Conservation (phyloP, 1,140 invertebrate genomes). For the Zaprionus davidi region DNA sequence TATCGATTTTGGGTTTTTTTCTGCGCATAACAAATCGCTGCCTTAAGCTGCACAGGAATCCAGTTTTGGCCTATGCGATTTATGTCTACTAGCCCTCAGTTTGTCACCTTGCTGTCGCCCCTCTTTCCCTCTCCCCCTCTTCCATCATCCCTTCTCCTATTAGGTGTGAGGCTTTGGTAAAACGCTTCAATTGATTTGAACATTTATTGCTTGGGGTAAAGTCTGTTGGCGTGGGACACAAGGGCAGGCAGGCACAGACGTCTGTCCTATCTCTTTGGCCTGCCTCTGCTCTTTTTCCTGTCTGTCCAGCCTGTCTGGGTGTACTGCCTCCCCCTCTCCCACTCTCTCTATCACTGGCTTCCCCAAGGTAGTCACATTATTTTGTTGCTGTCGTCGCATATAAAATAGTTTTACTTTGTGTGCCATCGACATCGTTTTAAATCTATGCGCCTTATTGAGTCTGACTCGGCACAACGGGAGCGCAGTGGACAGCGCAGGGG, state of each 20-base stretch:
- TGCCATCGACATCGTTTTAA: constrained; percentile 46
- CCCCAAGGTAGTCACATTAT: constrained; percentile 69
- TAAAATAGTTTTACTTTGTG: constrained; percentile 69
- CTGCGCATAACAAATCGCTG: constrained; percentile 68
- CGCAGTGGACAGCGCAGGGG: background rate
- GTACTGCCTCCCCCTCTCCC: background rate
- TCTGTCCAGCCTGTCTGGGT: background rate
- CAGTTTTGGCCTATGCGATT: constrained; percentile 64
- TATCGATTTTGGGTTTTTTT: constrained; percentile 71
- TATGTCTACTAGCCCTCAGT: constrained; percentile 24
- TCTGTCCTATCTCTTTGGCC: no score
- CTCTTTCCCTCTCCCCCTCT: background rate
- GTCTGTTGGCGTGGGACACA: constrained; percentile 47
- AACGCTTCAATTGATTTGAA: constrained; percentile 81
- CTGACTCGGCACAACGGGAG: constrained; percentile 4
- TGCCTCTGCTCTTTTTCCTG: background rate
- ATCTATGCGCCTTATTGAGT: constrained; percentile 25
- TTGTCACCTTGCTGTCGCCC: background rate
- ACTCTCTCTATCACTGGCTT: background rate
- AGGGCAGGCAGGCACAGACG: no score
- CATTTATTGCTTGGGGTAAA: constrained; percentile 77
- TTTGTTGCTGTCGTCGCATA: constrained; percentile 65
- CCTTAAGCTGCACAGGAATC: constrained; percentile 74
- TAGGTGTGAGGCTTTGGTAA: constrained; percentile 74
- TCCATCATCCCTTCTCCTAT: background rate